These are phyloP conservation scores for Sinelater perroti DNA, from an alignment of 2,888 invertebrate species.

Conservation along the genomic window DNA sequence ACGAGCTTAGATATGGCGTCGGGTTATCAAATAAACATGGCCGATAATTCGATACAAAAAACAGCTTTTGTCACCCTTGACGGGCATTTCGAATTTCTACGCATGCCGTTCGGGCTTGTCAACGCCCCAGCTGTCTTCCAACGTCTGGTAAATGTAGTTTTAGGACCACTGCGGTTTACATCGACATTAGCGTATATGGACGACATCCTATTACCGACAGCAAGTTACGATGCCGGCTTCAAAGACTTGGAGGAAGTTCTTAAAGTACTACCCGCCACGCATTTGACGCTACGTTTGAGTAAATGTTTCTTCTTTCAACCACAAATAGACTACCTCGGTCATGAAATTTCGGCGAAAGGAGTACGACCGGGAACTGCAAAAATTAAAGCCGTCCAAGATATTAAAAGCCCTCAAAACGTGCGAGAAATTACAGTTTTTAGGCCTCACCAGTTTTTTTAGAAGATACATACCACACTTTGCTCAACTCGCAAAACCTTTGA, in stretches of 20 bases:
- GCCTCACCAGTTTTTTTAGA: slow-evolving; percentile 45
- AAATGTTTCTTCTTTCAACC: slow-evolving; percentile 39
- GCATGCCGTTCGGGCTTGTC: slow-evolving; percentile 48
- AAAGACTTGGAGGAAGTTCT: slow-evolving; percentile 34
- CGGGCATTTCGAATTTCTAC: slow-evolving; percentile 47
- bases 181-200: slow-evolving; percentile 40
- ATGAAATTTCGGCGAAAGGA: slow-evolving; percentile 33
- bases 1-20: slow-evolving; percentile 44
- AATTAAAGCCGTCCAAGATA: no score
- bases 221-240: slow-evolving; percentile 33
- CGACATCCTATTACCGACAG: slow-evolving; percentile 42
- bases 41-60: slow-evolving; percentile 43
- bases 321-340: slow-evolving; percentile 38
- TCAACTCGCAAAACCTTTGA: slow-evolving; percentile 40
- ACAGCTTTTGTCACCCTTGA: slow-evolving; percentile 50
- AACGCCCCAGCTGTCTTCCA: slow-evolving; percentile 49
- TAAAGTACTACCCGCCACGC: slow-evolving; percentile 15
- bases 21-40: slow-evolving; percentile 49
- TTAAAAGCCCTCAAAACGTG: no score
- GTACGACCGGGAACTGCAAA: no score
- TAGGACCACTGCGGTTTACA: slow-evolving; percentile 30
- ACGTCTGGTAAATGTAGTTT: slow-evolving; percentile 43
- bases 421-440: slow-evolving; percentile 39
- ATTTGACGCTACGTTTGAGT: slow-evolving; percentile 35
- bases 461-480: slow-evolving; percentile 45